Base-by-base conservation (phyloP, 2,797 vertebrate species). In the Heteromormyrus szaboi region DNA sequence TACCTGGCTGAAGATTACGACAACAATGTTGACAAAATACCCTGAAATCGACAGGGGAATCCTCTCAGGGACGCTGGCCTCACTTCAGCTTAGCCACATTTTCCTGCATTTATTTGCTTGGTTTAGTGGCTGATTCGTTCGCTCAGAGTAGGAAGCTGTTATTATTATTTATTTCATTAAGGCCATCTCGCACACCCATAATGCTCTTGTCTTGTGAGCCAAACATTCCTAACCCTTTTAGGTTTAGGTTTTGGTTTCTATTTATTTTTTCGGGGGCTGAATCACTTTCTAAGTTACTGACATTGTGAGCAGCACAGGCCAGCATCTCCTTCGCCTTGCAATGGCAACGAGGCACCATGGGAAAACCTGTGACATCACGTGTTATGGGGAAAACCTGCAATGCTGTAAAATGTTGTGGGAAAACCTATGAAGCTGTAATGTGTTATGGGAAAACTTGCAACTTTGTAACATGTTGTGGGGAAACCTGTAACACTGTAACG, bases 11-110 rank as follows among this genome's bases (percentile, higher is more conserved):
- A 22, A 84, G 81, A 84, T 51, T 84, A 84, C 48, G 51, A 9
- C 9, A 59, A 72, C 76, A 83, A 83, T 81, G 72, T 59, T 88
- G 87, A 54, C 76, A 83, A 59, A 88, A 48, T 84, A 84, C 19
- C 81, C 46, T 48, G 46, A 84, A 84, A 51, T 84, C 3, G 44
- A 51, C 81, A 51, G 48, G 6, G 72, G 44, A 84, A 84, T 51
- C 22, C 81, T 51, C 22, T 51, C 44, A 25, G 81, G 81, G 81
- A 84, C 4, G 85, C 4, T 29, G 85, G 29, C 12, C 17, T 86
- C 84, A 6, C 50, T 86, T 37, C 50, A 85, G 84, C 84, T 85
- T 33, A 41, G 22, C 29, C 25, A 53, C 46, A 7, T 86, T 86
- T n/a, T 54, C 72, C 19, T 83, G n/a, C 33, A n/a, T 41, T 54